These are phyloP conservation scores for Chinchilla lanigera DNA, from an alignment of 2,113 vertebrate species.

Conservation along the genomic window DNA sequence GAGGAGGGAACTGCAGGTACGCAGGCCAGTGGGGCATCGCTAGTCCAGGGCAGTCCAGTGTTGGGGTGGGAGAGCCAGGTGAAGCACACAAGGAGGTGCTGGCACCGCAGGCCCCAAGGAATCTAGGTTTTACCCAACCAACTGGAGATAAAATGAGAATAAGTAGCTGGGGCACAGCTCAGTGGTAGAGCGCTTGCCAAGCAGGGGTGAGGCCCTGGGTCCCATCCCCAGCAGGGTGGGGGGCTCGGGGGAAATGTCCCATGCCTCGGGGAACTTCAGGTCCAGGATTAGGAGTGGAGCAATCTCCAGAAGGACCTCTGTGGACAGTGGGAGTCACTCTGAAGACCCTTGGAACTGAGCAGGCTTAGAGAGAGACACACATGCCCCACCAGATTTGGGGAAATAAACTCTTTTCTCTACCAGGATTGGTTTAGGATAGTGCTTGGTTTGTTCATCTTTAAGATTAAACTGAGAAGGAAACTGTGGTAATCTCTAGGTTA, in stretches of 20 bases:
- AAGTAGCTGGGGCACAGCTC: not conserved
- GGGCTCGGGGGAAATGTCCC: not conserved
- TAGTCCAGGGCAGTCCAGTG: not conserved
- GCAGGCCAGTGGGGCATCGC: not conserved
- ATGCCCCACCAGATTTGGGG: no score
- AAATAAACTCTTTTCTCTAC: not conserved
- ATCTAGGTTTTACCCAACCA: not conserved
- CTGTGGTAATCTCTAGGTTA: not conserved
- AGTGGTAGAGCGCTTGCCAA: not conserved
- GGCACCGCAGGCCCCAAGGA: not conserved
- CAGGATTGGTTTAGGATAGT: not conserved
- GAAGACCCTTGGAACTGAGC: not conserved
- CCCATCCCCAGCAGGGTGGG: not conserved
- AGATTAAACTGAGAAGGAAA: not conserved
- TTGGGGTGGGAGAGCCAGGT: accelerated
- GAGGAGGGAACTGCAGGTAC: not conserved
- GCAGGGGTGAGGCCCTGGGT: not conserved
- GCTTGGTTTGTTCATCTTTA: not conserved
- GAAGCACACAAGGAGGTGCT: accelerated
- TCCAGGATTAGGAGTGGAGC: not conserved
- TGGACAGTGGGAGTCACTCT: not conserved
- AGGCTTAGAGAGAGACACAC: not conserved
- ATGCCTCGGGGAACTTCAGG: not conserved
- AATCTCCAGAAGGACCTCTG: not conserved
- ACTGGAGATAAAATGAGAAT: not conserved